Conservation (phyloP, 2,113 vertebrate genomes). For the Sterna hirundo region DNA sequence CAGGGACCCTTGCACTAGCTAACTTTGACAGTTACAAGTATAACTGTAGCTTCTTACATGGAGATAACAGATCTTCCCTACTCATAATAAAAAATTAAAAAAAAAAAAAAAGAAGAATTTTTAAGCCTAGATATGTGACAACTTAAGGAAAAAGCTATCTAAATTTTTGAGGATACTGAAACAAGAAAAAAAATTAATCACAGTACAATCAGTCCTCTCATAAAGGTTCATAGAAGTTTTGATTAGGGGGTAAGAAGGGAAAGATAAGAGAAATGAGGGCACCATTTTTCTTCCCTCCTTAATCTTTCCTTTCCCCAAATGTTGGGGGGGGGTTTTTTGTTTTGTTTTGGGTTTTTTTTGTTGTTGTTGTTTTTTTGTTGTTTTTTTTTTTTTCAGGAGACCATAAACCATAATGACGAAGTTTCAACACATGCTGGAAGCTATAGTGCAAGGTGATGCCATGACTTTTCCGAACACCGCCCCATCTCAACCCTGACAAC, state of each 20-base stretch:
- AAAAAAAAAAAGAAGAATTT: neutral
- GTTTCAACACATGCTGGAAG: neutral
- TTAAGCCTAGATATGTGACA: neutral
- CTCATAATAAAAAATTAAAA: neutral
- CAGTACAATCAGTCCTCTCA: neutral
- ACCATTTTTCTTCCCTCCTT: neutral
- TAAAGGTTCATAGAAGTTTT: neutral
- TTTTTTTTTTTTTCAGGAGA: neutral
- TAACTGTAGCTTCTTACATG: neutral
- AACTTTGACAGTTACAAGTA: neutral
- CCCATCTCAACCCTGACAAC: neutral
- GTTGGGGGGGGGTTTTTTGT: no score
- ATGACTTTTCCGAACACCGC: fast-evolving
- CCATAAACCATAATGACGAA: neutral
- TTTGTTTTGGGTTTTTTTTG: neutral
- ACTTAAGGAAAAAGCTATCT: neutral
- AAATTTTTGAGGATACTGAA: neutral
- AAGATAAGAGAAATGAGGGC: neutral
- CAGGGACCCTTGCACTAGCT: neutral
- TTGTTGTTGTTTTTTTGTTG: no score
- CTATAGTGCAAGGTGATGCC: neutral
- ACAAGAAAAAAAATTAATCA: neutral
- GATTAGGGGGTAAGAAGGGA: neutral
- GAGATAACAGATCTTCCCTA: neutral
- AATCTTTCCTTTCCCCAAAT: neutral